A percentile compares a stretch with the other conserved stretches of the same genome.
phyloP scores from a whole-genome alignment of 2,113 vertebrate species.

The Anoura caudifer region DNA sequence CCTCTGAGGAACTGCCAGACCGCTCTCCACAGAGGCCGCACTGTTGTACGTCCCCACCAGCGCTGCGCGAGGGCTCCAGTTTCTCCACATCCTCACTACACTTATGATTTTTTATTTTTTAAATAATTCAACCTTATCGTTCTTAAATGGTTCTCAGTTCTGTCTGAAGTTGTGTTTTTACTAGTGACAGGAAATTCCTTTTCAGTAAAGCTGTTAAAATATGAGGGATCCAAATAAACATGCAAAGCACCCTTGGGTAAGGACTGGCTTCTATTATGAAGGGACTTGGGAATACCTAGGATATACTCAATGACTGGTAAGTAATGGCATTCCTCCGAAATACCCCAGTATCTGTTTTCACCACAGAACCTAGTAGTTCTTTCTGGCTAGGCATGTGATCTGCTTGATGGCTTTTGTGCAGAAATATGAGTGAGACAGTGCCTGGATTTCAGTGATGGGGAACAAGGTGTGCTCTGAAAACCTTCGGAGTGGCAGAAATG shows the following conservation, averaged over 20 bases:
- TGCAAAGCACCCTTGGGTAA: neutral
- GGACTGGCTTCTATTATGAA: neutral
- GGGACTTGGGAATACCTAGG: neutral
- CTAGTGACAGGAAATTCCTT: neutral
- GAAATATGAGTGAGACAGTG: neutral
- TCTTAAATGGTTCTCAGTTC: neutral
- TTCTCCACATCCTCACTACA: neutral
- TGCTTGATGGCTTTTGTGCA: neutral
- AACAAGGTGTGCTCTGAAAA: neutral
- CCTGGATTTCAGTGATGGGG: neutral
- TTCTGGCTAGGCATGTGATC: neutral
- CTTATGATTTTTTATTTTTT: neutral
- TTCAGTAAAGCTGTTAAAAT: neutral
- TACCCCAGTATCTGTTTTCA: neutral
- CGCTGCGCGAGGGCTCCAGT: neutral
- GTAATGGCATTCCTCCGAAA: neutral
- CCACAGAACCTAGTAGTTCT: neutral
- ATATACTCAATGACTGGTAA: neutral
- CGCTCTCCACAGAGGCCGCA: neutral
- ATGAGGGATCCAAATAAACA: neutral
- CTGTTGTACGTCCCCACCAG: neutral
- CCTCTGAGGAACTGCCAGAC: neutral
- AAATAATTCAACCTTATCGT: neutral
- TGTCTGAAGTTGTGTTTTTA: neutral
- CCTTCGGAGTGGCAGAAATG: no score